phyloP scores from a whole-genome alignment of 2,113 vertebrate species.

The Stercorarius parasiticus region DNA sequence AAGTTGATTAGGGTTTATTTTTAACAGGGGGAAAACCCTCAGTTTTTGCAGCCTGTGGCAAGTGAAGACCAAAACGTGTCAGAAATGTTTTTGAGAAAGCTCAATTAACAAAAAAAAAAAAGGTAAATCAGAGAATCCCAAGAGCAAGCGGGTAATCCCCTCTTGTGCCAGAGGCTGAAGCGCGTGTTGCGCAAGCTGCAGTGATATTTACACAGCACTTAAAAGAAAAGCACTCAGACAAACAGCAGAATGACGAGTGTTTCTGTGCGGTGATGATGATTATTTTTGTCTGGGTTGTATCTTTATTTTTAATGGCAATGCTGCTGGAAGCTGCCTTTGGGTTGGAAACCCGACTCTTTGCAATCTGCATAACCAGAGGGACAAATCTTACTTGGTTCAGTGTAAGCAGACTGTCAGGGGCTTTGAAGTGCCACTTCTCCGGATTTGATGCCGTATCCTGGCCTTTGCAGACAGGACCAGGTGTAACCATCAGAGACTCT shows the following conservation, averaged over 20 bases:
- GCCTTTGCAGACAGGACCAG: not conserved
- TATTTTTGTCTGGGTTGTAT: not conserved
- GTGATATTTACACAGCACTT: not conserved
- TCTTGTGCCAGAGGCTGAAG: too few relatives aligned
- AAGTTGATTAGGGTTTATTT: not conserved
- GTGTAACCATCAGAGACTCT: not conserved
- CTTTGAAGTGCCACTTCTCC: not conserved
- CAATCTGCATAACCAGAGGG: not conserved
- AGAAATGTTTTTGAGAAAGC: not conserved
- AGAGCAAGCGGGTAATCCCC: not conserved
- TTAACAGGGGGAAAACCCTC: not conserved
- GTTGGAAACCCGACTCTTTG: not conserved
- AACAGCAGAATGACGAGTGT: fast-evolving
- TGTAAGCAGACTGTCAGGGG: too few relatives aligned
- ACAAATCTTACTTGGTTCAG: not conserved
- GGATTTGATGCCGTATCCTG: not conserved
- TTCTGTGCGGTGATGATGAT: not conserved
- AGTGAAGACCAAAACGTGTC: not conserved
- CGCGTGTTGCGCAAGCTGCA: fast-evolving
- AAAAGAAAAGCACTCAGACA: not conserved
- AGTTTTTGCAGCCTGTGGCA: not conserved
- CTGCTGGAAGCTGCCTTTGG: not conserved
- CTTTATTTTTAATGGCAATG: not conserved
- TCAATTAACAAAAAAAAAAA: not conserved
- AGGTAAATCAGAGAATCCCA: not conserved